These are phyloP conservation scores for Hemichromis elongatus DNA, from an alignment of 2,113 vertebrate species.

Conservation along the genomic window DNA sequence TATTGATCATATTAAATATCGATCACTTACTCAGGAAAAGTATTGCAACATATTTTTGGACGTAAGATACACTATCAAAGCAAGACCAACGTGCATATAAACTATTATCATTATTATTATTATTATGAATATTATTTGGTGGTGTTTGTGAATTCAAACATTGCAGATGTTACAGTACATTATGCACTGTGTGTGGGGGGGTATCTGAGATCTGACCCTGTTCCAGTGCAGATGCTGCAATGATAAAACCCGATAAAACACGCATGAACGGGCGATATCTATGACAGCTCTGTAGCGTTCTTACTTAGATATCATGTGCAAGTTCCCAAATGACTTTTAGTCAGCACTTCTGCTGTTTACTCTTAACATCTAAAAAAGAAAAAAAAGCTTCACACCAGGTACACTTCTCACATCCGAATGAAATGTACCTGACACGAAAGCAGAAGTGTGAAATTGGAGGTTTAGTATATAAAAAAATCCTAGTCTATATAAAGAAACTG, in stretches of 20 bases:
- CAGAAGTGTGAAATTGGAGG: not conserved
- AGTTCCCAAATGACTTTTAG: not conserved
- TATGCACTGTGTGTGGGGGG: too few relatives aligned
- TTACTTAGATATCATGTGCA: not conserved
- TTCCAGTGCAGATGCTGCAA: not conserved
- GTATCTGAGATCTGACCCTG: not conserved
- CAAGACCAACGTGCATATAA: not conserved
- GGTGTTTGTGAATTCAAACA: not conserved
- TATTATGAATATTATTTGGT: not conserved
- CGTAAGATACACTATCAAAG: not conserved
- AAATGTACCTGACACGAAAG: not conserved
- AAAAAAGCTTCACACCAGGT: not conserved
- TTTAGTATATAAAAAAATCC: too few relatives aligned
- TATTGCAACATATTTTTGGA: not conserved
- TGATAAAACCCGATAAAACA: not conserved
- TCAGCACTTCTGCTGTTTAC: not conserved
- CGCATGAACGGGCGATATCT: too few relatives aligned
- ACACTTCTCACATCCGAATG: not conserved
- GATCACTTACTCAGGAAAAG: not conserved
- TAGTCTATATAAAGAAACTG: too few relatives aligned
- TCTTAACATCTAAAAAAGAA: fast-evolving
- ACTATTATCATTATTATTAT: too few relatives aligned
- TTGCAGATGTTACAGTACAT: not conserved
- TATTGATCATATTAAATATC: not conserved
- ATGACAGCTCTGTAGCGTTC: not conserved